Base-by-base conservation (phyloP, 2,113 vertebrate genomes). In the Mus pahari region DNA sequence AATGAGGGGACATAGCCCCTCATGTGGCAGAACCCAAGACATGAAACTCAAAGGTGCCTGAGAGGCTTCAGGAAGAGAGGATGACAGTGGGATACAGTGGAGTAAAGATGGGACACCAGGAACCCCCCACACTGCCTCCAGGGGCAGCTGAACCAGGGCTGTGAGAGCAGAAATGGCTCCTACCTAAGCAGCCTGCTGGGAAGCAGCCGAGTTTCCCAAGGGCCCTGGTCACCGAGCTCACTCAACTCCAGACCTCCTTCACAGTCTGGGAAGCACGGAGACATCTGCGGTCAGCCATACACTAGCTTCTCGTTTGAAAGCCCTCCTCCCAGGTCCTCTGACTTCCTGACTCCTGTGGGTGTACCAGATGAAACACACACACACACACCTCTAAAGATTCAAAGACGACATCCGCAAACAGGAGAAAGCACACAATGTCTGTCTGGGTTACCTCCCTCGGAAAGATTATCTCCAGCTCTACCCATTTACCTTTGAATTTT, bases 211-310 rank as follows among this genome's bases (percentile, higher is more conserved):
- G 12, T 8, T 83, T 83, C 55, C 58, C 58, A 64, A 42, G 39
- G n/a, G 58, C 24, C 58, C n/a, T 62, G 24, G 7, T 28, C 22
- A 58, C 20, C 70, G 14, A 42, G 2, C 17, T 22, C n/a, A 9
- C 70, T 73, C 70, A 73, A 20, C 28, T 45, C 58, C 58, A 1
- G 17, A 53, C 24, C 3, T 11, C 50, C 50, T 31, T 68, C 9
- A 31, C 0, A 7, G 10, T 14, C 74, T n/a, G 5, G 31, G 24
- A 28, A 60, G 24, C 10, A 7, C 0, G 0, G 50, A 28, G 26
- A 42, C 8, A 17, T 7, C 36, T 26, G 36, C 36, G 31, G 20
- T 16, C 75, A 62, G 79, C 12, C 36, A 31, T 19, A 60, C 68
- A 10, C 2, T 16, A 12, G 31, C 81, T 11, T 58, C 53, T 75